Conservation (phyloP, 2,797 vertebrate species). For the Poeciliopsis presidionis region DNA sequence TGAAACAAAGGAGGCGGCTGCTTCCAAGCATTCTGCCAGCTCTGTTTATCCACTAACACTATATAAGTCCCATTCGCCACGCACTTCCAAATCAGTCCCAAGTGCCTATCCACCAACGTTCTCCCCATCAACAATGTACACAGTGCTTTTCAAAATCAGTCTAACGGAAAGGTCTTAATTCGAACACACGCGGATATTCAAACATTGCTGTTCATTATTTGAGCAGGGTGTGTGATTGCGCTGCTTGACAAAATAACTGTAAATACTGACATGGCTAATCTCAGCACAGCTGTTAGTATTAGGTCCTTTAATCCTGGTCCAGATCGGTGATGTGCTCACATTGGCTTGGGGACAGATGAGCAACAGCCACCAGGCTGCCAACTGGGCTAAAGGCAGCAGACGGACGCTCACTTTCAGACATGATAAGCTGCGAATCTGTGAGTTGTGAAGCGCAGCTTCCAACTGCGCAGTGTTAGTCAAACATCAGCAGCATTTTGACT, state of each 20-base stretch:
- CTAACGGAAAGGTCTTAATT: conserved; percentile 14
- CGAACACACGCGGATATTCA: conserved; percentile 34
- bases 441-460: conserved; percentile 45
- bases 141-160: conserved; percentile 8
- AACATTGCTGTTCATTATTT: conserved; percentile 56
- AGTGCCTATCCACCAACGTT: conserved; percentile 12
- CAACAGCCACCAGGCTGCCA: conserved; percentile 76
- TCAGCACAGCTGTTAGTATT: conserved; percentile 80
- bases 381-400: conserved; percentile 76
- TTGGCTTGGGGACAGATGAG: conserved; percentile 77
- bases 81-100: conserved; percentile 23
- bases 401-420: conserved; percentile 70
- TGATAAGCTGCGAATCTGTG: conserved; percentile 66
- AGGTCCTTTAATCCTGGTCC: conserved; percentile 78
- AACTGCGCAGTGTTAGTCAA: conserved; percentile 44
- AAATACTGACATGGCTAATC: conserved; percentile 80
- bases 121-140: neutral
- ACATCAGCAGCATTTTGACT: conserved; percentile 40
- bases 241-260: conserved; percentile 78
- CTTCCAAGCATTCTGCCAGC: conserved; percentile 24
- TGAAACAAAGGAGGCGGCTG: conserved; percentile 34
- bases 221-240: conserved; percentile 49
- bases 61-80: conserved; percentile 21
- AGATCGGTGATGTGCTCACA: conserved; percentile 76
- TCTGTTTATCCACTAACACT: conserved; percentile 44